Conservation (phyloP, 2,113 vertebrate genomes). For the Megaceryle torquata region DNA sequence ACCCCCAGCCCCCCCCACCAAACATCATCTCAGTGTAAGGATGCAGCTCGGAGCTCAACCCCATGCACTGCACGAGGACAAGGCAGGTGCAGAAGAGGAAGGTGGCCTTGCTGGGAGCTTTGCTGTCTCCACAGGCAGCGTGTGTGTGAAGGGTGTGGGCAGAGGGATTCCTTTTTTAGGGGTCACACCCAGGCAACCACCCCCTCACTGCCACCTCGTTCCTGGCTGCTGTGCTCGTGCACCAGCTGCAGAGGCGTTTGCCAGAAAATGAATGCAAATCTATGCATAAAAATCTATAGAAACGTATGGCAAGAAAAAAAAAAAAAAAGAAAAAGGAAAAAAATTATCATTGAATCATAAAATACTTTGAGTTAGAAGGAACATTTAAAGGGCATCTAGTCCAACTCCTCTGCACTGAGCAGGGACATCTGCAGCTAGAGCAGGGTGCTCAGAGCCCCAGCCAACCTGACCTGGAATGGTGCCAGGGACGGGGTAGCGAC, state of each 20-base stretch:
- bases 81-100: neutral
- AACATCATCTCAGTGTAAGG: neutral
- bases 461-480: neutral
- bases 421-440: neutral
- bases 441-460: neutral
- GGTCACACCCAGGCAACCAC: neutral
- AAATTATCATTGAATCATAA: neutral
- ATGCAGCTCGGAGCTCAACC: neutral
- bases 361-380: too few relatives aligned
- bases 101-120: accelerated
- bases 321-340: too few relatives aligned
- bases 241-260: neutral
- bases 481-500: neutral
- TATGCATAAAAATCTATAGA: neutral
- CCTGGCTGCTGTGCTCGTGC: neutral
- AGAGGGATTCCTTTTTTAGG: neutral
- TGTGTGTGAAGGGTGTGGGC: accelerated
- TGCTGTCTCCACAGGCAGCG: neutral
- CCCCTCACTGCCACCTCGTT: neutral
- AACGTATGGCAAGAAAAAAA: neutral
- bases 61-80: accelerated
- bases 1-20: neutral
- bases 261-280: neutral
- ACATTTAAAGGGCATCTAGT: neutral
- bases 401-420: neutral